phyloP scores from a whole-genome alignment of 2,888 invertebrate species.

The Tillus elongatus region DNA sequence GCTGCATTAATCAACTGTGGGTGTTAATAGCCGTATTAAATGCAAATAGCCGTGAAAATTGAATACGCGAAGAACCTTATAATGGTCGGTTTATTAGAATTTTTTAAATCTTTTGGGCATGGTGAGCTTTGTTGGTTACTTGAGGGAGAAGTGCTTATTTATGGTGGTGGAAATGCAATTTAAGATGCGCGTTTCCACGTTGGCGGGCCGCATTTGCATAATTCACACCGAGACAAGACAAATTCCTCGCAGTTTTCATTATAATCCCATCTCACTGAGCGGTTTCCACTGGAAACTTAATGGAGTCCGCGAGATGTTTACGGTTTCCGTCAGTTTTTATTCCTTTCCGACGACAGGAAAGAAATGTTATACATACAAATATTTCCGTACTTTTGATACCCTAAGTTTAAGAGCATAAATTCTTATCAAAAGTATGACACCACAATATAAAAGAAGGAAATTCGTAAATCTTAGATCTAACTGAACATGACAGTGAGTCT shows the following conservation, averaged over 20 bases:
- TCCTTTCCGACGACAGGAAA: constrained; percentile 21
- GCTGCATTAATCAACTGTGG: no score
- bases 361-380: constrained; percentile 18
- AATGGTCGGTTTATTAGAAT: constrained; percentile 1
- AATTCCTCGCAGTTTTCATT: constrained; percentile 39
- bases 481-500: no score
- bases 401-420: no score
- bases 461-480: no score
- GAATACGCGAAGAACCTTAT: not conserved
- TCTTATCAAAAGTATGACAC: no score
- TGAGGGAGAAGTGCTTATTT: constrained; percentile 31
- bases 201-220: constrained; percentile 38
- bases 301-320: constrained; percentile 35
- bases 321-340: constrained; percentile 32
- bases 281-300: constrained; percentile 32
- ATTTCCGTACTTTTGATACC: constrained; percentile 15
- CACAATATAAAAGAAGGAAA: no score
- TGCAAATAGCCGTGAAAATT: not conserved
- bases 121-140: not conserved
- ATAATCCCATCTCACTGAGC: constrained; percentile 33
- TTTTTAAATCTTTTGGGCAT: not conserved
- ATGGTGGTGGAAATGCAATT: constrained; percentile 37
- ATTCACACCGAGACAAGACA: constrained; percentile 40
- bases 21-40: not conserved
- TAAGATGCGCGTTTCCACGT: constrained; percentile 37